These are phyloP conservation scores for Chionodraco myersi DNA, from an alignment of 2,113 vertebrate species.

Conservation along the genomic window DNA sequence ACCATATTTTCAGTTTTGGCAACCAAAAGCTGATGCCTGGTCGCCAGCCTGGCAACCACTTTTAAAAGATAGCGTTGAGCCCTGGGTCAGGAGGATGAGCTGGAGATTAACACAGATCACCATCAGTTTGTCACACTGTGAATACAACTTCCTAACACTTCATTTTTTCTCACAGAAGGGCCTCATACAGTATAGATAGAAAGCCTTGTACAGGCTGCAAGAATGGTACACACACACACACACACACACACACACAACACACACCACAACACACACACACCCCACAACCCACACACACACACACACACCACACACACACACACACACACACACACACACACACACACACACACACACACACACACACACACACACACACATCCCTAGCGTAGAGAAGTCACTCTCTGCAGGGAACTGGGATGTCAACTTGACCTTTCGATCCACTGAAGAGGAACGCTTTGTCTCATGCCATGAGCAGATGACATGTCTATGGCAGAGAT, in stretches of 20 bases:
- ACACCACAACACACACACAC: background rate
- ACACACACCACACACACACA: background rate
- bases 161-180: slow-evolving; percentile 12
- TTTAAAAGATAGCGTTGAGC: no score
- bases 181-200: slow-evolving; percentile 7
- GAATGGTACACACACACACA: background rate
- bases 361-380: background rate
- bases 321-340: slow-evolving; percentile 6
- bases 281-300: background rate
- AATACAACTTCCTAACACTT: slow-evolving; percentile 52
- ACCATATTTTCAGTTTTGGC: no score
- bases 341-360: background rate
- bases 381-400: slow-evolving; percentile 40
- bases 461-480: slow-evolving; percentile 70
- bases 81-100: slow-evolving; percentile 38
- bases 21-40: no score
- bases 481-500: slow-evolving; percentile 75
- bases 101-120: slow-evolving; percentile 57
- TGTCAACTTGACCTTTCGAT: slow-evolving; percentile 69
- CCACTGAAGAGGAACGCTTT: slow-evolving; percentile 67
- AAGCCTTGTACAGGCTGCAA: background rate
- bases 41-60: no score
- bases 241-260: no score
- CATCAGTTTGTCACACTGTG: slow-evolving; percentile 43
- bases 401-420: slow-evolving; percentile 31